Conservation (phyloP, 2,888 invertebrate genomes). For the Oasisia sp. region DNA sequence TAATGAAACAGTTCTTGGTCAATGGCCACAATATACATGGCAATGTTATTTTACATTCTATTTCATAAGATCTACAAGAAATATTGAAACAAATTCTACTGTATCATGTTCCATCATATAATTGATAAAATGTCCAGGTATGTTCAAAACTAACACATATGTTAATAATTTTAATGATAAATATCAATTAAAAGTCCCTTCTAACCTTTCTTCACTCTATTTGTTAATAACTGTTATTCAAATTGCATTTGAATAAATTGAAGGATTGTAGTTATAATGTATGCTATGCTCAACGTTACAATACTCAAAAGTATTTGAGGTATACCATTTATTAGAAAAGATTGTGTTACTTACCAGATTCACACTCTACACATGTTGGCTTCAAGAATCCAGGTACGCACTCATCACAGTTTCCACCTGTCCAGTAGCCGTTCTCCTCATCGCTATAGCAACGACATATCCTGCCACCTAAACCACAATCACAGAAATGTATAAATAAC, state of each 20-base stretch:
- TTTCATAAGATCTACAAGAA: neutral
- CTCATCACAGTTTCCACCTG: slow-evolving; percentile 47
- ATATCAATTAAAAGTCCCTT: no score
- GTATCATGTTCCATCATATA: neutral
- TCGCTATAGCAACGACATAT: slow-evolving; percentile 49
- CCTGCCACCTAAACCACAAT: slow-evolving; percentile 17
- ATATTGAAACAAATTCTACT: neutral
- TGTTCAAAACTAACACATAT: neutral
- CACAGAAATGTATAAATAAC: neutral
- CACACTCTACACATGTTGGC: slow-evolving; percentile 49
- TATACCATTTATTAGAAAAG: neutral
- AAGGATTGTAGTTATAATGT: no score
- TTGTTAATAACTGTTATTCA: no score
- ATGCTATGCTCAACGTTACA: neutral
- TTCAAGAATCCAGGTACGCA: slow-evolving; percentile 50
- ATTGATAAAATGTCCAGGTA: neutral
- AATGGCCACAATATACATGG: no score
- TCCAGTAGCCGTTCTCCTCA: slow-evolving; percentile 49
- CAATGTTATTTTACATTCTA: neutral
- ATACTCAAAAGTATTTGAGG: neutral
- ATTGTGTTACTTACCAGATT: slow-evolving; percentile 41
- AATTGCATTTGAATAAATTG: no score
- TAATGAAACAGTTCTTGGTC: no score
- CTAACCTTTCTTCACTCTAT: no score
- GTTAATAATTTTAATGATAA: neutral